A percentile compares a stretch with the other conserved stretches of the same genome.
phyloP scores from a whole-genome alignment of 2,797 vertebrate genomes.

The Macroramphosus scolopax region DNA sequence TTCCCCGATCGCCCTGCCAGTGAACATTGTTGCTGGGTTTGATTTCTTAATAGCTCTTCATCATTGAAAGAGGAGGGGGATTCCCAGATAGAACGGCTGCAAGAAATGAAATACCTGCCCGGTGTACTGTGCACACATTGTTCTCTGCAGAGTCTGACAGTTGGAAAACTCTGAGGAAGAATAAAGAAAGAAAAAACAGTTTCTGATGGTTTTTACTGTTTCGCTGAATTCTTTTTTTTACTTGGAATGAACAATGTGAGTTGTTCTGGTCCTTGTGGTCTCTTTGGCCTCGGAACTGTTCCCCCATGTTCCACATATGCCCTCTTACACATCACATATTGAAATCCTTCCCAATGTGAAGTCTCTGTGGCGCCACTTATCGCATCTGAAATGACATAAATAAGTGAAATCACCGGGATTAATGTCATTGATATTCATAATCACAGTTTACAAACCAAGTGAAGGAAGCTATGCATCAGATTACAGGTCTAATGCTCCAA shows the following conservation, averaged over 20 bases:
- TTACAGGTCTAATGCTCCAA: constrained; percentile 56
- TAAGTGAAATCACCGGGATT: constrained; percentile 40
- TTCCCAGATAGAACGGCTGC: constrained; percentile 56
- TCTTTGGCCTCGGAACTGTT: constrained; percentile 1
- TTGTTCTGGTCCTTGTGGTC: neutral
- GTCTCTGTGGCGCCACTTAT: too few relatives aligned
- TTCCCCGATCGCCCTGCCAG: constrained; percentile 39
- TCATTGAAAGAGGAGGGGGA: constrained; percentile 57
- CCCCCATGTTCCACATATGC: constrained; percentile 9
- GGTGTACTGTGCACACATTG: constrained; percentile 88
- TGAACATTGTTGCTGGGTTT: constrained; percentile 44
- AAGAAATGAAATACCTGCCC: constrained; percentile 85
- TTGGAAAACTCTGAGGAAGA: constrained; percentile 79
- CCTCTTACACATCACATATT: constrained; percentile 28
- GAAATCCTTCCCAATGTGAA: constrained; percentile 32
- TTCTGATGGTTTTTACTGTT: constrained; percentile 33
- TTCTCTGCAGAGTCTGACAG: constrained; percentile 83
- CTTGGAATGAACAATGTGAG: constrained; percentile 48
- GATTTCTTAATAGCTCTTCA: constrained; percentile 62
- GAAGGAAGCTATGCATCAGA: constrained; percentile 45
- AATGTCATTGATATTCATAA: constrained; percentile 24
- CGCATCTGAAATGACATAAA: constrained; percentile 30
- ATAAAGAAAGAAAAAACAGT: constrained; percentile 80
- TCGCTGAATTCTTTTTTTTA: constrained; percentile 85
- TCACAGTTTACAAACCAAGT: constrained; percentile 26